Evolutionary conservation across 2,888 invertebrate species (phyloP).

Genomic region (Acanthosepion lycidas): DNA sequence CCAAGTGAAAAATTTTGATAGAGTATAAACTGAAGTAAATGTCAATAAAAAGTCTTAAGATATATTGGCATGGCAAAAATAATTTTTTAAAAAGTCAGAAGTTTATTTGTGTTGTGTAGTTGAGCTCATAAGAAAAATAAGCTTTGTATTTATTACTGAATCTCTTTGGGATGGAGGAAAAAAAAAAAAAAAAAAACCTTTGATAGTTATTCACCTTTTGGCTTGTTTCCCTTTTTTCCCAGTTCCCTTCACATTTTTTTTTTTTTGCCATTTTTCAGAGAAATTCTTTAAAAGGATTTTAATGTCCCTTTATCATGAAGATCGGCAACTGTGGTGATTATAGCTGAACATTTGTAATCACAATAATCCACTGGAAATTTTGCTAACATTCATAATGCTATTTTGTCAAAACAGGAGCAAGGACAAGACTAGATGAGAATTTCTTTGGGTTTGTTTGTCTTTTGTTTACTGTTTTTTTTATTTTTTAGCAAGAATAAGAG

Average conservation of each 20-base stretch:
- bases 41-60: neutral
- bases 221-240: neutral
- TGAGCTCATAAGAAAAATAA: neutral
- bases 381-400: neutral
- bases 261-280: neutral
- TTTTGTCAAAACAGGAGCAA: neutral
- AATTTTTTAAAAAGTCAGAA: neutral
- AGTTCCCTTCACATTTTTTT: neutral
- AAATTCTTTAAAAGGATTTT: conserved; percentile 13
- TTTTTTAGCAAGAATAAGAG: neutral
- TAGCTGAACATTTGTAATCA: conserved; percentile 6
- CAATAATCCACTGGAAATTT: conserved; percentile 4
- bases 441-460: neutral
- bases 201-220: neutral
- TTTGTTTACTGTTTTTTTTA: neutral
- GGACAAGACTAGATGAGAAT: neutral
- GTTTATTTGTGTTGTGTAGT: neutral
- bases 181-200: neutral
- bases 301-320: conserved; percentile 18
- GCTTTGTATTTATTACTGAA: neutral
- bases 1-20: neutral
- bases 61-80: neutral
- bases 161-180: neutral
- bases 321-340: neutral
- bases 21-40: neutral